These are phyloP conservation scores for Xyrichtys novacula DNA, from an alignment of 2,797 vertebrate genomes.

Conservation along the genomic window DNA sequence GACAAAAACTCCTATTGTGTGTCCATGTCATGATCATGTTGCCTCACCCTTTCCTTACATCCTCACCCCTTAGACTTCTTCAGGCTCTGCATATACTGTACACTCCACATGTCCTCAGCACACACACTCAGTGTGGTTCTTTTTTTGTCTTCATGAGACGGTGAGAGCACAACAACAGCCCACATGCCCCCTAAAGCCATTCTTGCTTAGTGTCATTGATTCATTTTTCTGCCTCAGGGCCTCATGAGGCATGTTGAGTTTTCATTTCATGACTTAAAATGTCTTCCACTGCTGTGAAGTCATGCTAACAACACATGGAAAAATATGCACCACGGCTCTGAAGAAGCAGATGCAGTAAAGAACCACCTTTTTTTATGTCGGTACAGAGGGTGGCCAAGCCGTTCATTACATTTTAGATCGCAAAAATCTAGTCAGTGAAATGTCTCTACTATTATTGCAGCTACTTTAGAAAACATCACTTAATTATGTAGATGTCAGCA, in stretches of 20 bases:
- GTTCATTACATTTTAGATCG: too few relatives aligned
- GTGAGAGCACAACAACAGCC: conserved; percentile 78
- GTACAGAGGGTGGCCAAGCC: too few relatives aligned
- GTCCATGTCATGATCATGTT: neutral
- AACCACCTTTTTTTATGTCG: neutral
- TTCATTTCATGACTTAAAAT: conserved; percentile 66
- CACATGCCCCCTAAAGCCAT: conserved; percentile 68
- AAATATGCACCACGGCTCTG: conserved; percentile 28
- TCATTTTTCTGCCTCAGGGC: conserved; percentile 65
- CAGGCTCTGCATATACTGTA: too few relatives aligned
- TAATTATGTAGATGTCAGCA: too few relatives aligned
- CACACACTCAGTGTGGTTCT: conserved; percentile 22
- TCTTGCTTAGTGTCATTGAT: conserved; percentile 71
- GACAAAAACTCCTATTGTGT: too few relatives aligned
- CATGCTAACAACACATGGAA: conserved; percentile 53
- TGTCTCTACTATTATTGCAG: too few relatives aligned
- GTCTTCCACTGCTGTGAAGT: conserved; percentile 54
- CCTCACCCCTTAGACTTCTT: too few relatives aligned
- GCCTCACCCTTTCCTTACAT: too few relatives aligned
- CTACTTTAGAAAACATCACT: too few relatives aligned
- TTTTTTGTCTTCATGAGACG: conserved; percentile 65
- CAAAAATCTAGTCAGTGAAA: too few relatives aligned
- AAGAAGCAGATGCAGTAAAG: conserved; percentile 4
- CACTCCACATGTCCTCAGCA: neutral
- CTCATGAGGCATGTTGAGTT: conserved; percentile 67